Base-by-base conservation (phyloP, 2,797 vertebrate genomes). In the Harpagifer antarcticus region DNA sequence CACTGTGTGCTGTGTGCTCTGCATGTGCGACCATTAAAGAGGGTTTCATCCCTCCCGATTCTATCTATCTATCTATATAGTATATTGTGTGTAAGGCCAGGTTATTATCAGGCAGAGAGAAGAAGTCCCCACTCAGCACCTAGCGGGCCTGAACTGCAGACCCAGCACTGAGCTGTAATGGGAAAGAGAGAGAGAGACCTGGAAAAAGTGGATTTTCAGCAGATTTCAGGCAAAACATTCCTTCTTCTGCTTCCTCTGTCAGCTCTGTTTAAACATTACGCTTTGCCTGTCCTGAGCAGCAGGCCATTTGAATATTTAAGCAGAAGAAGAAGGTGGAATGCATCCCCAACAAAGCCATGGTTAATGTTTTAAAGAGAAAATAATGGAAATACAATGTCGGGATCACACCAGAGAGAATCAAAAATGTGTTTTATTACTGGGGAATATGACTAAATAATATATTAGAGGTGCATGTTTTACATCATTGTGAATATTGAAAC, bases 351-450 rank as follows among this genome's bases (percentile, higher is more conserved):
- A 94, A 94, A 94, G 93, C 91, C 62, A 57, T 91, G 96, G 97
- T 98, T 97, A 98, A 98, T 97, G 96, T 97, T 97, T 98, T 98
- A 97, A 98, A 95, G 93, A 98, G 96, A 93, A 89, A 94, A 95
- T 97, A 96, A 98, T 99, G 97, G 97, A 97, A 97, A 95, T 92
- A 88, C 95, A 94, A 94, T 94, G 95, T 93, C 88, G 64, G 91
- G 94, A 95, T 96, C 94, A 82, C 91, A 92, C 84, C 88, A 90
- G 92, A 87, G 86, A 91, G 87, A 88, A 84, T 86, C 91, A 91
- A 92, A 91, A 95, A 92, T 92, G 93, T 94, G 83, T 94, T 95
- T 95, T 95, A 94, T 93, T 94, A 92, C 87, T 47, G 83, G 86
- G 87, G 90, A 95, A 91, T 85, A 72, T 83, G 86, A 59, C 91